A percentile compares a stretch with the other conserved stretches of the same genome.
Evolutionary conservation across 2,113 vertebrate genomes (phyloP).

Genomic region (Daubentonia madagascariensis): DNA sequence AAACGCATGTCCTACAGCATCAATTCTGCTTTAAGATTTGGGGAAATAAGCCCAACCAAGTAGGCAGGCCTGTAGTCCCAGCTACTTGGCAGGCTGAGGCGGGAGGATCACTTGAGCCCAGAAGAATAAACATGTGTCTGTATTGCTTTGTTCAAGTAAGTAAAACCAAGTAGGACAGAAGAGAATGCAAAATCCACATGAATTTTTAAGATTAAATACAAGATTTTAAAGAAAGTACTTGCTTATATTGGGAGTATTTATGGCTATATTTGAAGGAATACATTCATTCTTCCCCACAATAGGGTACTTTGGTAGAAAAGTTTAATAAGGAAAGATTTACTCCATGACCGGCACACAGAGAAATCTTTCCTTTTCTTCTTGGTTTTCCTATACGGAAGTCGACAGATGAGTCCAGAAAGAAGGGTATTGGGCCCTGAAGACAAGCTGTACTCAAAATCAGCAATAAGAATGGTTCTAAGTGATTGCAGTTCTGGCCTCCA

Average conservation of each 20-base stretch:
- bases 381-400: neutral
- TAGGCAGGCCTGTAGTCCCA: neutral
- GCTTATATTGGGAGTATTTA: neutral
- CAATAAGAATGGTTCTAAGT: neutral
- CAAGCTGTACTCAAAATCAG: neutral
- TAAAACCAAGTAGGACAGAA: neutral
- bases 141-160: neutral
- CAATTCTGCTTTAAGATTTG: neutral
- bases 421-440: neutral
- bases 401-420: neutral
- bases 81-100: neutral
- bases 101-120: neutral
- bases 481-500: neutral
- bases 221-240: slow-evolving; percentile 19
- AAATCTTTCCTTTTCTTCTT: neutral
- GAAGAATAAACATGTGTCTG: neutral
- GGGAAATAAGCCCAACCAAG: neutral
- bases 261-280: neutral
- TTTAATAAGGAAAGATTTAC: slow-evolving; percentile 12
- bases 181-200: neutral
- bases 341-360: neutral
- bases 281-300: neutral
- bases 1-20: neutral
- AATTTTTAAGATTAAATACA: slow-evolving; percentile 28
- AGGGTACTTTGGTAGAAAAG: neutral